Percentiles rank a stretch among this genome's conserved stretches.
phyloP scores from a whole-genome alignment of 2,113 vertebrate genomes.

The Bungarus multicinctus region DNA sequence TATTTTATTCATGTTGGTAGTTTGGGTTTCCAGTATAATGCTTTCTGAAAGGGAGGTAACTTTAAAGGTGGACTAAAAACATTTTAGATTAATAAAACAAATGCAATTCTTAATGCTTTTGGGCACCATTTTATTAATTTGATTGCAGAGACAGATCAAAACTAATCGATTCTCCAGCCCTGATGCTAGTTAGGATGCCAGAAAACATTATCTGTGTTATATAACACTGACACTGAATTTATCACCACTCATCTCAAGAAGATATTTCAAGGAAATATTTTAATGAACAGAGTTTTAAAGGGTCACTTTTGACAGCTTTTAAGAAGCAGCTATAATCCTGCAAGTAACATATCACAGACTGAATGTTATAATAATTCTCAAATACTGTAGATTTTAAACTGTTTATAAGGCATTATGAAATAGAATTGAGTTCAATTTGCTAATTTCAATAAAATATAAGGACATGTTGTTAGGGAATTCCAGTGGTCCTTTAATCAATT shows the following conservation, averaged over 20 bases:
- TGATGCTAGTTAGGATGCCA: background rate
- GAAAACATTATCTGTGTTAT: background rate
- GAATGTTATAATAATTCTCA: background rate
- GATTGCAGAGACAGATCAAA: background rate
- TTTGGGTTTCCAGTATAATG: background rate
- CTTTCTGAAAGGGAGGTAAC: background rate
- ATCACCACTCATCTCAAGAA: background rate
- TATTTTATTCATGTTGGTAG: background rate
- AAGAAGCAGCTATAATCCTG: background rate
- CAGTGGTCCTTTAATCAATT: background rate
- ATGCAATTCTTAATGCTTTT: background rate
- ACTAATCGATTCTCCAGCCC: background rate
- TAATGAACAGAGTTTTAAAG: background rate
- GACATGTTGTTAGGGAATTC: background rate
- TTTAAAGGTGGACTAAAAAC: background rate
- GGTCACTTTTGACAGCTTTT: background rate
- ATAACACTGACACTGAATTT: background rate
- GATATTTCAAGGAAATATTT: background rate
- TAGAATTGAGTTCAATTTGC: background rate
- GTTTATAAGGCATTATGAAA: background rate
- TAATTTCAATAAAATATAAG: background rate
- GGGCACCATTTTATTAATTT: background rate
- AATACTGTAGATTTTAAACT: background rate
- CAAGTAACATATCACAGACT: background rate
- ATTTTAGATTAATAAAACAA: background rate